Percentiles rank a stretch among this genome's conserved stretches.
These are phyloP conservation scores for Macrochelys suwanniensis DNA, from an alignment of 2,797 vertebrate genomes.

Conservation along the genomic window DNA sequence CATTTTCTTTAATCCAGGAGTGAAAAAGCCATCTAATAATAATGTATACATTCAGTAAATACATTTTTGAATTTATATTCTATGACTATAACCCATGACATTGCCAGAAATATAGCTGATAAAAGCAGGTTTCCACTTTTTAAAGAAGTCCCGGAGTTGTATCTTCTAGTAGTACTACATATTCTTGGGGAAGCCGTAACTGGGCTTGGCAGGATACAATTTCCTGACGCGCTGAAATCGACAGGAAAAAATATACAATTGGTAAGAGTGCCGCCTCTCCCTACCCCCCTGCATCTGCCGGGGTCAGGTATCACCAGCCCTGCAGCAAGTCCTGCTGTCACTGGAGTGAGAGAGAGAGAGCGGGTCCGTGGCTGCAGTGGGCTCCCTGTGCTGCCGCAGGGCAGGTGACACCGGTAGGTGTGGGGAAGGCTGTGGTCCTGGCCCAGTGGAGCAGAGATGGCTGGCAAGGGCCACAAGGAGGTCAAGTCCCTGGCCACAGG, in stretches of 20 bases:
- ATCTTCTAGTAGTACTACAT: background rate
- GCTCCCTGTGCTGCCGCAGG: too few relatives aligned
- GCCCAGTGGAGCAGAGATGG: too few relatives aligned
- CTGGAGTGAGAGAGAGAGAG: background rate
- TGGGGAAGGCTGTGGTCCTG: too few relatives aligned
- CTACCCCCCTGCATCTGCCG: too few relatives aligned
- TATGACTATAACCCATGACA: fast-evolving
- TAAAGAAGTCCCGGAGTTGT: background rate
- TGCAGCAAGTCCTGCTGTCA: background rate
- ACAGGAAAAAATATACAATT: background rate
- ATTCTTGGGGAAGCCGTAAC: background rate
- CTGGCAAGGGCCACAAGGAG: background rate
- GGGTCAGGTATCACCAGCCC: background rate
- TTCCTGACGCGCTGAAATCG: background rate
- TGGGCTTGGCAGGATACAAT: background rate
- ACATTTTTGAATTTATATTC: background rate
- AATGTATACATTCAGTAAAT: background rate
- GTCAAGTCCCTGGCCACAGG: background rate
- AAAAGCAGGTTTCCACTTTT: background rate
- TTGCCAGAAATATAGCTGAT: background rate
- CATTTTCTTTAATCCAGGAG: background rate
- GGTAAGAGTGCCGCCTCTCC: background rate
- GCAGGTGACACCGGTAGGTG: too few relatives aligned
- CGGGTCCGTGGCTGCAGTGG: background rate
- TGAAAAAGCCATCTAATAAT: fast-evolving